These are phyloP conservation scores for Maniola hyperantus DNA, from an alignment of 2,888 invertebrate species.

Conservation along the genomic window DNA sequence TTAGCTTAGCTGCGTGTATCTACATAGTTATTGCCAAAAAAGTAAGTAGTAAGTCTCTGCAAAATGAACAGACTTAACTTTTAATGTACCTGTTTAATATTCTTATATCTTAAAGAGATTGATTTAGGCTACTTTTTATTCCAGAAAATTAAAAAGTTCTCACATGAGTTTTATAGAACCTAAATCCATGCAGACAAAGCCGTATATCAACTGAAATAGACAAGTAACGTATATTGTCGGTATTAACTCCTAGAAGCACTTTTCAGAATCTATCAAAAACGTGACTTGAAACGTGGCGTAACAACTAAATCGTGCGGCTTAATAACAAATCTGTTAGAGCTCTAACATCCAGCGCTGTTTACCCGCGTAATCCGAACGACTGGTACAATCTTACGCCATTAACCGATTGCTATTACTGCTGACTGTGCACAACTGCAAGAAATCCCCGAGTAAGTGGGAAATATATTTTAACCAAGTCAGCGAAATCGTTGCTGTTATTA, in stretches of 20 bases:
- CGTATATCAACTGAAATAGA: no score
- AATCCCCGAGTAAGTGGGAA: conserved; percentile 28
- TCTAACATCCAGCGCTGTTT: conserved; percentile 36
- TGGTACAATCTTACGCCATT: conserved; percentile 51
- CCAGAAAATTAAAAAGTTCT: background rate
- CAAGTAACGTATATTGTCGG: no score
- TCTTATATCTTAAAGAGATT: no score
- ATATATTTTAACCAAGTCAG: conserved; percentile 20
- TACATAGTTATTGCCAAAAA: background rate
- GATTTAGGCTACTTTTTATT: no score
- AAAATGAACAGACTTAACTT: no score
- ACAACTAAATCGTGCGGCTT: conserved; percentile 5
- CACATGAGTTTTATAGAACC: no score
- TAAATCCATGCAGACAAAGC: no score
- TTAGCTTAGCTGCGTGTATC: background rate
- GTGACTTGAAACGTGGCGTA: background rate
- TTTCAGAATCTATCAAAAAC: background rate
- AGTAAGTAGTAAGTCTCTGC: background rate
- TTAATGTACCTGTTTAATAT: no score
- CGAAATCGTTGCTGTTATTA: conserved; percentile 11
- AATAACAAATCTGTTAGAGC: conserved; percentile 10
- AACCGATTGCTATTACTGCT: conserved; percentile 57
- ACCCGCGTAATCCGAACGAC: conserved; percentile 43
- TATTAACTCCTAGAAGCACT: no score
- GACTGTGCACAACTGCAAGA: conserved; percentile 35